Base-by-base conservation (phyloP, 1,140 invertebrate genomes). In the Protaetia brevitarsis region DNA sequence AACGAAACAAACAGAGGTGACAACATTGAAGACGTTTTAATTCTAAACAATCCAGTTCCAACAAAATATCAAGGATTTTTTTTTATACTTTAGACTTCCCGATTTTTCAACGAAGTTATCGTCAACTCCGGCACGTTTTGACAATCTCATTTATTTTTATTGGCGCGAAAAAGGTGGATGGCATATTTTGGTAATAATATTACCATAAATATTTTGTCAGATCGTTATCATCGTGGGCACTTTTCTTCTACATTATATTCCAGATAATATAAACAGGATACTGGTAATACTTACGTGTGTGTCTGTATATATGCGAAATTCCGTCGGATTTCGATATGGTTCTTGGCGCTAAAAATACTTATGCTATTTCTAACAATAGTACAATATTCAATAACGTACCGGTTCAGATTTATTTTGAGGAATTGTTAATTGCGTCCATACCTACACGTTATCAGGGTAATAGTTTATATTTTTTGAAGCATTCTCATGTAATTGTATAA, bases 111-210 rank as follows among this genome's bases (percentile, higher is more conserved):
- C n/a, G n/a, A n/a, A n/a, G n/a, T n/a, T n/a, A n/a, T n/a, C n/a
- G n/a, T n/a, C n/a, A n/a, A 51, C 19, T 16, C 26, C 26, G 19
- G 41, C 41, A 21, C 41, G n/a, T 51, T 23, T 21, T 51, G 16
- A 51, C 41, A 21, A 51, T 23, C 26, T 51, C 41, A 51, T 51
- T 51, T 19, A 19, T 51, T 51, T 51, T 51, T 51, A 51, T 51
- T 51, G 4, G 19, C 13, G 11, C 21, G 26, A 10, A 19, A 19
- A 51, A 51, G 13, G 16, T 51, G 41, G 21, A 51, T 10, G 41
- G 41, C 41, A 51, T 51, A 51, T 51, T 51, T 51, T n/a, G n/a
- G n/a, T n/a, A n/a, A n/a, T n/a, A n/a, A 51, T 23, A 51, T 51
- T n/a, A n/a, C n/a, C n/a, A n/a, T n/a, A n/a, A 51, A 51, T 51